These are phyloP conservation scores for Actinia tenebrosa DNA, from an alignment of 64 coral and sea anemone species.

Conservation along the genomic window DNA sequence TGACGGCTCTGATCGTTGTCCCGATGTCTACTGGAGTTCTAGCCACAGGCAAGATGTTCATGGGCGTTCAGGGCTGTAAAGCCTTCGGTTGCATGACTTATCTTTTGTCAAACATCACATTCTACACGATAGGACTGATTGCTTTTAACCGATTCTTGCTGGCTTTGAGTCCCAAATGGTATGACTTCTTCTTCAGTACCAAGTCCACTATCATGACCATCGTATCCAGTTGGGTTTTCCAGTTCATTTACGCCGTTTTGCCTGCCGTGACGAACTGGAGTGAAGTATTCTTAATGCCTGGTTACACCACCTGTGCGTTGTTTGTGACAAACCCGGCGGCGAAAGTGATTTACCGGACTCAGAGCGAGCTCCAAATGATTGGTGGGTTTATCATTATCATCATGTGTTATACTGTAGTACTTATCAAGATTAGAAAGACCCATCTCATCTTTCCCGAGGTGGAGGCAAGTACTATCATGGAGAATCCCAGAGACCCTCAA, in stretches of 20 bases:
- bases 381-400: constrained; percentile 13
- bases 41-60: constrained; percentile 18
- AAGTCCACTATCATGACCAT: constrained; percentile 16
- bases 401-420: background rate
- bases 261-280: constrained; percentile 10
- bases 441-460: background rate
- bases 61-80: constrained; percentile 4
- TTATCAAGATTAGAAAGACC: constrained; percentile 3
- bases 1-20: constrained; percentile 6
- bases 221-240: constrained; percentile 10
- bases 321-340: constrained; percentile 2
- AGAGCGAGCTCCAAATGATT: background rate
- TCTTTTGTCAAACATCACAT: background rate
- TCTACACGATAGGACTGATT: constrained; percentile 12
- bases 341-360: constrained; percentile 3
- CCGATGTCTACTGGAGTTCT: constrained; percentile 29
- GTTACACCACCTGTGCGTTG: background rate
- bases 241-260: constrained; percentile 13
- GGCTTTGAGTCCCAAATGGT: background rate
- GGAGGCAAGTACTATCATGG: background rate
- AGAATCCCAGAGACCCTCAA: background rate
- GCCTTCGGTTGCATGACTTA: background rate
- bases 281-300: background rate
- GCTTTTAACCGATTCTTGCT: constrained; percentile 9
- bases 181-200: background rate